These are phyloP conservation scores for Phenganax subtilis DNA, from an alignment of 92 coral and sea anemone genomes.

Conservation along the genomic window DNA sequence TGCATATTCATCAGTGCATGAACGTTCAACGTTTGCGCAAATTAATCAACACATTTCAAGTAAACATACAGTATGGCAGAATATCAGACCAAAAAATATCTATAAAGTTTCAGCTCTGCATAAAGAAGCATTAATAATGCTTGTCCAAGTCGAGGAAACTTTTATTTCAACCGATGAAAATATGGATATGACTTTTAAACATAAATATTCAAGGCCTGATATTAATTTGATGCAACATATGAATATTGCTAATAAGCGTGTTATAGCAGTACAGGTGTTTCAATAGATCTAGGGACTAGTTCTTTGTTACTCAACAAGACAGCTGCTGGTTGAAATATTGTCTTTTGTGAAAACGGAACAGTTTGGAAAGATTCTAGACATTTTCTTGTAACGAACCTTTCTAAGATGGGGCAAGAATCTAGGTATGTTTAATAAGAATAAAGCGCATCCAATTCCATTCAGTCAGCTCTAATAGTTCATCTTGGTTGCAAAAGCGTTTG, in stretches of 20 bases:
- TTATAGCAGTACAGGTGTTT: constrained; percentile 5
- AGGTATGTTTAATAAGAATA: neutral
- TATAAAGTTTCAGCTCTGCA: neutral
- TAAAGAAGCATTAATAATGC: neutral
- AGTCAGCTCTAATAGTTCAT: too few relatives aligned
- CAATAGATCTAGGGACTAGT: neutral
- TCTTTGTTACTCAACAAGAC: constrained; percentile 14
- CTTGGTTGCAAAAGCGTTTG: too few relatives aligned
- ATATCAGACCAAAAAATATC: neutral
- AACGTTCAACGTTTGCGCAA: neutral
- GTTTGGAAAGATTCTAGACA: neutral
- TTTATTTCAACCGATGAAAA: neutral
- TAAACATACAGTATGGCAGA: neutral
- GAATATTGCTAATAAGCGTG: neutral
- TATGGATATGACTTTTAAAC: neutral
- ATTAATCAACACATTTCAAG: neutral
- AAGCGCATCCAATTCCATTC: too few relatives aligned
- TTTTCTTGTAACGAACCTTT: neutral
- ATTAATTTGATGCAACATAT: neutral
- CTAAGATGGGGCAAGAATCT: constrained; percentile 2
- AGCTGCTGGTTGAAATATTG: constrained; percentile 1
- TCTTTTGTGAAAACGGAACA: neutral
- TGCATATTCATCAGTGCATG: neutral
- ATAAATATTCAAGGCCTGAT: neutral
- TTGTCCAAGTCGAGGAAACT: neutral